phyloP scores from a whole-genome alignment of 2,797 vertebrate genomes.

The Lindbergichthys nudifrons region DNA sequence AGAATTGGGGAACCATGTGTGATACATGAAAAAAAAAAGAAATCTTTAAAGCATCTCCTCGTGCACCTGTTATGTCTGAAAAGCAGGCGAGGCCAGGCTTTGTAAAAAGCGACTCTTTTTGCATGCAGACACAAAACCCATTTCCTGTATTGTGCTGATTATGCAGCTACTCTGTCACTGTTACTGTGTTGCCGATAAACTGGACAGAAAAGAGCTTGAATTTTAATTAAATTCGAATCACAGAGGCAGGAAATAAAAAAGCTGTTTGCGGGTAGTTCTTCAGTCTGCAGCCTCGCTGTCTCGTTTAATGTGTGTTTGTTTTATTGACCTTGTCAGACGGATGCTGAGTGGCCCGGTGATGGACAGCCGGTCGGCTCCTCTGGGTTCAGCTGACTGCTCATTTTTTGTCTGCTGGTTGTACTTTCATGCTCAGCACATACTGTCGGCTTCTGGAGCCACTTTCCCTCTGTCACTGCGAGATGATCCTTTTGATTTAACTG shows the following conservation, averaged over 20 bases:
- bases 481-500: too few relatives aligned
- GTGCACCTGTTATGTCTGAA: not conserved
- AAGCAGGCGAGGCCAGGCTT: too few relatives aligned
- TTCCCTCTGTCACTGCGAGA: not conserved
- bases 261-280: not conserved
- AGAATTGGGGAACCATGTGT: not conserved
- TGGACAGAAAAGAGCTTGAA: not conserved
- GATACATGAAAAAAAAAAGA: slow-evolving; percentile 1
- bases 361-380: slow-evolving; percentile 53
- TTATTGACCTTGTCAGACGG: slow-evolving; percentile 54
- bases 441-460: slow-evolving; percentile 16
- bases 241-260: not conserved
- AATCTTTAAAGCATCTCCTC: not conserved
- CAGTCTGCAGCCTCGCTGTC: not conserved
- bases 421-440: slow-evolving; percentile 33
- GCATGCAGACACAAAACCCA: not conserved
- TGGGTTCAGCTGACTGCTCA: slow-evolving; percentile 40
- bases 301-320: slow-evolving; percentile 28
- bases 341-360: slow-evolving; percentile 55
- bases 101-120: slow-evolving; percentile 1
- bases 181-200: slow-evolving; percentile 1
- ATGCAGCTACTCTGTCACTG: not conserved
- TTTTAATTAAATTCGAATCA: slow-evolving; percentile 20
- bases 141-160: not conserved
- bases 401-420: slow-evolving; percentile 35